Evolutionary conservation across 2,113 vertebrate species (phyloP).

Genomic region (Blennius ocellaris): DNA sequence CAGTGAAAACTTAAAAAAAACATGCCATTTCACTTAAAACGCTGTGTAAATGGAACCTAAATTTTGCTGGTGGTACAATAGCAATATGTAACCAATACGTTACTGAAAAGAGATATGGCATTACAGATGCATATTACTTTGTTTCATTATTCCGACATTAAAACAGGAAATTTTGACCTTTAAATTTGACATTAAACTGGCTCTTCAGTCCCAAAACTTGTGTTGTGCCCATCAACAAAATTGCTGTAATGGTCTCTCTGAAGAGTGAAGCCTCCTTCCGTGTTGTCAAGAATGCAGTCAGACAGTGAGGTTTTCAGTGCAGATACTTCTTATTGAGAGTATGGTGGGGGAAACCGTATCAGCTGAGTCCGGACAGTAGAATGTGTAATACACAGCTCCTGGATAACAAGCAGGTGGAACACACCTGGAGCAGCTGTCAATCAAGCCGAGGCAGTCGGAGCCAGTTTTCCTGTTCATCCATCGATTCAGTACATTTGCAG

Average conservation of each 20-base stretch:
- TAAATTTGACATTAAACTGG: no score
- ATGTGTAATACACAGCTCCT: constrained; percentile 12
- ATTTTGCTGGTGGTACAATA: no score
- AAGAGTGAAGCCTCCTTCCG: background rate
- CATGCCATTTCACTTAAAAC: no score
- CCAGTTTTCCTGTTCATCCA: no score
- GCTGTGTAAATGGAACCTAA: no score
- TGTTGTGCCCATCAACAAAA: background rate
- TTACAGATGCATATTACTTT: no score
- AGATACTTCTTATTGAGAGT: background rate
- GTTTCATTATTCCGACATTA: no score
- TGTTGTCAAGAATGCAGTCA: background rate
- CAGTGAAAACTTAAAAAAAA: no score
- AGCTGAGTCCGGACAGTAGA: background rate
- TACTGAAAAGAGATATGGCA: no score
- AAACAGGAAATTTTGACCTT: no score
- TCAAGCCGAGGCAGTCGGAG: background rate
- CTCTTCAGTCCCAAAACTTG: no score
- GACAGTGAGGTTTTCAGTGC: constrained; percentile 1
- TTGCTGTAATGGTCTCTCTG: background rate
- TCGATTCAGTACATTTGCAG: background rate
- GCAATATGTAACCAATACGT: no score
- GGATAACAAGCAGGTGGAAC: constrained; percentile 19
- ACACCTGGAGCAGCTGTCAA: constrained; percentile 12
- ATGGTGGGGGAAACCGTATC: background rate